Base-by-base conservation (phyloP, 2,113 vertebrate species). In the Neogobius melanostomus region DNA sequence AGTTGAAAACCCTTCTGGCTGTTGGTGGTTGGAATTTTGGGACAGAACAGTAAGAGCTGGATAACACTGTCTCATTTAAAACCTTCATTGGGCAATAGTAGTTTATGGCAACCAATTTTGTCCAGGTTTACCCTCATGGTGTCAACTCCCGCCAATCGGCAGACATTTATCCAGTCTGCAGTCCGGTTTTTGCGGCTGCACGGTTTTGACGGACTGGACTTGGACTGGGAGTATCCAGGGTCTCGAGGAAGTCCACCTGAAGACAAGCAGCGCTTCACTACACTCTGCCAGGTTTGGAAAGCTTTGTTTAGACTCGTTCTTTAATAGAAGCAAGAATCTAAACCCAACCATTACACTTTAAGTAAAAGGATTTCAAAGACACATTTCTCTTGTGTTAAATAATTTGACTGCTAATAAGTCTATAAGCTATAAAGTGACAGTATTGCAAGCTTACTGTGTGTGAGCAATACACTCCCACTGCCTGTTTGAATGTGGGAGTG, bases 1-100 rank as follows among this genome's bases (percentile, higher is more conserved):
- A 53, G 7, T 84, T 96, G 81, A 94, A 91, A 86, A 95, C 94
- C 3, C 88, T 96, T 14, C 66, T 95, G 64, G 93, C 94, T 47
- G 82, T 95, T 46, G 94, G 95, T 1, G 94, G 95, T 54, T 94
- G 93, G 94, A 95, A 71, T 56, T 94, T 95, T 69, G 94, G 94
- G 52, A 88, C 87, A 0, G 0, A 61, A 48, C 80, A 79, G 86
- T 88, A 43, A 86, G 86, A 84, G 4, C 48, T 46, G 12, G 6
- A 63, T 47, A 42, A 44, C n/a, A 69, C 6, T 52, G 43, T 52
- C 44, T 51, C 6, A 67, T 28, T 6, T 16, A 60, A 17, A 6
- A 57, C 47, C 0, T 50, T 16, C 1, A 65, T 54, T 1, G 46
- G 36, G 1, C 15, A 49, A 56, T 2, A n/a, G 7, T 15, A 36